Evolutionary conservation across 1,140 invertebrate genomes (phyloP).

Genomic region (Apocrypta bakeri): DNA sequence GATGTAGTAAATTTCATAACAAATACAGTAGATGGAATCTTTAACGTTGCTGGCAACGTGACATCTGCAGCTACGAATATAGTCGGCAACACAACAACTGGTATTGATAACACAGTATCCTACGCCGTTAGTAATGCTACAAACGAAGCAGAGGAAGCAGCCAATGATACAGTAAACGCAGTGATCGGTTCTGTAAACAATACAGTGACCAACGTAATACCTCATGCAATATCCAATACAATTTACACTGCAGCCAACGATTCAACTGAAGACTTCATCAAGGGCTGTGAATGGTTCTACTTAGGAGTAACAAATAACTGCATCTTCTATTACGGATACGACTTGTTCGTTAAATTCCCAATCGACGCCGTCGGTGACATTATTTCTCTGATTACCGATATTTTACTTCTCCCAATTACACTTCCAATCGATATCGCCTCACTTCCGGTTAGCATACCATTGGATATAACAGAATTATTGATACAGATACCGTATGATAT

Average conservation of each 20-base stretch:
- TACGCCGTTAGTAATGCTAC: not conserved
- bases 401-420: not conserved
- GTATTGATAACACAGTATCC: not conserved
- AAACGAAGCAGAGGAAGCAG: not conserved
- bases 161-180: not conserved
- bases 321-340: not conserved
- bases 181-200: not conserved
- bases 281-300: not conserved
- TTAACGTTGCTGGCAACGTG: not conserved
- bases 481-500: not conserved
- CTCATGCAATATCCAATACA: not conserved
- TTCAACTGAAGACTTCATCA: not conserved
- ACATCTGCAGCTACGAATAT: not conserved
- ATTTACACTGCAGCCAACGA: not conserved
- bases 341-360: not conserved
- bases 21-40: not conserved
- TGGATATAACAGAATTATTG: not conserved
- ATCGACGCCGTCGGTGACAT: not conserved
- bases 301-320: slow-evolving; percentile 20
- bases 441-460: not conserved
- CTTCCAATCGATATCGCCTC: not conserved
- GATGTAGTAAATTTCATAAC: not conserved
- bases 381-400: not conserved
- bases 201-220: not conserved
- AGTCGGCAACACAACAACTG: not conserved